Evolutionary conservation across 2,888 invertebrate genomes (phyloP).

Genomic region (Amphipoea oculea): DNA sequence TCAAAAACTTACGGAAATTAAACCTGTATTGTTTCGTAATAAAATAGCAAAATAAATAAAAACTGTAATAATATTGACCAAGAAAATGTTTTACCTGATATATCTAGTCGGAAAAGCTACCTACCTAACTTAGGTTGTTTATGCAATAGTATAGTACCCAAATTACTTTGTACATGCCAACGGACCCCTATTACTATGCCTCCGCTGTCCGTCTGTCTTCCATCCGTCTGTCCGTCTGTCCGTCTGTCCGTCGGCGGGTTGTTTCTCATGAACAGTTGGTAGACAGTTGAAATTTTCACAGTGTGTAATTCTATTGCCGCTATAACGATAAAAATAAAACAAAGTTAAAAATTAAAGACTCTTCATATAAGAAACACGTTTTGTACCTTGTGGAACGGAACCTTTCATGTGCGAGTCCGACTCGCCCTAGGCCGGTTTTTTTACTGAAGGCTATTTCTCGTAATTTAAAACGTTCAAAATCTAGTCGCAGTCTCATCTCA

Average conservation of each 20-base stretch:
- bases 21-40: not conserved
- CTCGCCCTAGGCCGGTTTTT: not conserved
- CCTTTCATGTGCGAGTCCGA: not conserved
- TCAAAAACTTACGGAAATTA: not conserved
- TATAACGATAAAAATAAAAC: not conserved
- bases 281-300: not conserved
- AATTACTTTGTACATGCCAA: not conserved
- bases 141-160: not conserved
- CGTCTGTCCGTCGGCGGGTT: not conserved
- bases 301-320: not conserved
- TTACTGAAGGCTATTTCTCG: not conserved
- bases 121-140: too few species aligned
- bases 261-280: too few species aligned
- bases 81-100: not conserved
- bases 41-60: too few species aligned
- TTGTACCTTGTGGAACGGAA: not conserved
- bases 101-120: too few species aligned
- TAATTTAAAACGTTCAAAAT: too few species aligned
- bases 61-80: not conserved
- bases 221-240: not conserved
- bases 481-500: too few species aligned
- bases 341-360: not conserved
- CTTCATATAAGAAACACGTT: not conserved
- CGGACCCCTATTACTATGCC: too few species aligned
- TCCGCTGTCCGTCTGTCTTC: too few species aligned